Conservation (phyloP, 1,140 invertebrate species). For the Eubasilissa regina region DNA sequence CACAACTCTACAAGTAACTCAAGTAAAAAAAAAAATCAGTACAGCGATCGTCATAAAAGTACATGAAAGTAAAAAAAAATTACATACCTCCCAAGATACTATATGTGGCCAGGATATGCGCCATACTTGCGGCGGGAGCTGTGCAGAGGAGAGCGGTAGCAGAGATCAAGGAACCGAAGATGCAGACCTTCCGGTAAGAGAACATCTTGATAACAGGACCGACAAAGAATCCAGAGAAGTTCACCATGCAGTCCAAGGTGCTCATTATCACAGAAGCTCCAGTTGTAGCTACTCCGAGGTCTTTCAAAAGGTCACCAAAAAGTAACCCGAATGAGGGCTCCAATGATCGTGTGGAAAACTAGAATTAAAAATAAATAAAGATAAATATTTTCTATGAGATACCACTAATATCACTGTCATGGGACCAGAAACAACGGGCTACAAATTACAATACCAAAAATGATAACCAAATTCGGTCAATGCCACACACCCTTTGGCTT, state of each 20-base stretch:
- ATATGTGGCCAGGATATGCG: slow-evolving; percentile 81
- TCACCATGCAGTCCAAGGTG: slow-evolving; percentile 81
- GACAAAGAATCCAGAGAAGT: slow-evolving; percentile 84
- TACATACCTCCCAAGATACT: slow-evolving; percentile 82
- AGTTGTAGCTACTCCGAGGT: slow-evolving; percentile 79
- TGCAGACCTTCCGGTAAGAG: slow-evolving; percentile 81
- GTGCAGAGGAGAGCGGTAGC: slow-evolving; percentile 79
- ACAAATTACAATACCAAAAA: no score
- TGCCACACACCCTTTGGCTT: no score
- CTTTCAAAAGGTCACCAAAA: slow-evolving; percentile 79
- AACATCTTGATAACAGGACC: slow-evolving; percentile 82
- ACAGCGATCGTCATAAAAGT: neutral
- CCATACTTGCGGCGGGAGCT: slow-evolving; percentile 79
- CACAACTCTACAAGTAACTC: no score
- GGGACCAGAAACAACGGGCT: no score
- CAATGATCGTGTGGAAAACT: slow-evolving; percentile 83
- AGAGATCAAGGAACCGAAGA: slow-evolving; percentile 78
- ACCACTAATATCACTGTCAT: no score
- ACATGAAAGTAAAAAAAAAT: neutral
- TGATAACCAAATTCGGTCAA: no score
- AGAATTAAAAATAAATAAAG: slow-evolving; percentile 64
- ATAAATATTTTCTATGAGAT: no score
- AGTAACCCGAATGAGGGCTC: slow-evolving; percentile 85
- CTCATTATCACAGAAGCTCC: slow-evolving; percentile 82
- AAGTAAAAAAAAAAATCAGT: slow-evolving; percentile 47